A percentile compares a stretch with the other conserved stretches of the same genome.
Evolutionary conservation across 1,140 invertebrate species (phyloP).

Genomic region (Neocloeon triangulifer): DNA sequence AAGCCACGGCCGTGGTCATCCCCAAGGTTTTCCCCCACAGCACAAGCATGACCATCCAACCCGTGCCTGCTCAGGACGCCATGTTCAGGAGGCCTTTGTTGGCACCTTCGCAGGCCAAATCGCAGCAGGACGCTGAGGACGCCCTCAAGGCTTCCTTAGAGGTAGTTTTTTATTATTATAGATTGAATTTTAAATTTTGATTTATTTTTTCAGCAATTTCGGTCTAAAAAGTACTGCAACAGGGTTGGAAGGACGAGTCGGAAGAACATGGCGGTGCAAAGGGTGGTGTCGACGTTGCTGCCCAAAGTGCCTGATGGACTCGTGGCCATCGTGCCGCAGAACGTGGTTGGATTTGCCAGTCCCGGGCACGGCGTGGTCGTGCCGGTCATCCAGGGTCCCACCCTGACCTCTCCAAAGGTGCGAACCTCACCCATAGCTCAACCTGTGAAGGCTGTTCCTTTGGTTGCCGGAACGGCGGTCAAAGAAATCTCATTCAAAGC

Average conservation of each 20-base stretch:
- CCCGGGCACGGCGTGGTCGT: slow-evolving; percentile 15
- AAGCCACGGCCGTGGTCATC: no score
- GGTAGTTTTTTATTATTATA: slow-evolving; percentile 13
- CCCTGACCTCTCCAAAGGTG: no score
- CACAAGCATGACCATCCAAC: no score
- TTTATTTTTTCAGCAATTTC: slow-evolving; percentile 9
- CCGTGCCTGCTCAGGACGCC: no score
- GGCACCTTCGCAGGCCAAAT: slow-evolving; percentile 5
- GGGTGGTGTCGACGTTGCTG: slow-evolving; percentile 25
- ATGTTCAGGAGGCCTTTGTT: slow-evolving; percentile 6
- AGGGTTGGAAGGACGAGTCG: slow-evolving; percentile 19
- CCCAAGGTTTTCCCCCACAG: no score
- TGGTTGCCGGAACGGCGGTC: no score
- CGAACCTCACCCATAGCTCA: no score
- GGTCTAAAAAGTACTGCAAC: slow-evolving; percentile 22
- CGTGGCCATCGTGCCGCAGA: slow-evolving; percentile 18
- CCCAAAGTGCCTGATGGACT: slow-evolving; percentile 18
- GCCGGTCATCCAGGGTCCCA: no score
- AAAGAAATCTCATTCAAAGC: no score
- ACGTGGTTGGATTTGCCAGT: slow-evolving; percentile 15
- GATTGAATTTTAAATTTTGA: background rate
- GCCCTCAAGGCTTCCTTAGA: slow-evolving; percentile 28
- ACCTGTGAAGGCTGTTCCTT: no score
- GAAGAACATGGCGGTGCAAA: slow-evolving; percentile 30
- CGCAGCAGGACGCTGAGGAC: slow-evolving; percentile 13